Conservation (phyloP, 2,797 vertebrate species). For the Hippoglossus hippoglossus region DNA sequence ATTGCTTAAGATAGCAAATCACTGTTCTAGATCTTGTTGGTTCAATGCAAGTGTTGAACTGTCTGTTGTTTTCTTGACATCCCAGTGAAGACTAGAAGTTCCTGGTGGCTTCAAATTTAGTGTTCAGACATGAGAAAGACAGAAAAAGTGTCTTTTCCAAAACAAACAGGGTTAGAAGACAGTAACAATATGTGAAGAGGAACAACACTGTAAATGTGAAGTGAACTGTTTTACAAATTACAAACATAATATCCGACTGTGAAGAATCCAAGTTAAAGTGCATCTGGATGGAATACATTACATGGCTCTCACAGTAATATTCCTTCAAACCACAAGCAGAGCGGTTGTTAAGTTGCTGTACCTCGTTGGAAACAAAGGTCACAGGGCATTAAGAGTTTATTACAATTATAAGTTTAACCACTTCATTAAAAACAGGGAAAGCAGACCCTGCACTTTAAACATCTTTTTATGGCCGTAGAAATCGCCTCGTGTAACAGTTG, state of each 20-base stretch:
- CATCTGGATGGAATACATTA: neutral
- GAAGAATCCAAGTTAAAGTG: neutral
- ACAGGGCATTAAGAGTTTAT: too few species aligned
- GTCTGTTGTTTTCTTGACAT: slow-evolving; percentile 10
- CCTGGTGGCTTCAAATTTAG: too few species aligned
- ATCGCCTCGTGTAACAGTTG: slow-evolving; percentile 58
- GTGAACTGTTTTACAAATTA: neutral
- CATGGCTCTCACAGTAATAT: neutral
- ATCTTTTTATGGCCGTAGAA: slow-evolving; percentile 15
- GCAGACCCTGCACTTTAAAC: slow-evolving; percentile 3
- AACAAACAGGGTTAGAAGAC: too few species aligned
- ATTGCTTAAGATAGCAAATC: neutral
- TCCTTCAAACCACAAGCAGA: neutral
- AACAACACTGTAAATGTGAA: neutral
- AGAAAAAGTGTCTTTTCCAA: too few species aligned
- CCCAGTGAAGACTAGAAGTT: neutral
- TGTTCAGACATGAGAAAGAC: too few species aligned
- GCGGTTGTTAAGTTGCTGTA: slow-evolving; percentile 1
- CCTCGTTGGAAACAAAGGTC: neutral
- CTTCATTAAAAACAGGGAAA: slow-evolving; percentile 31
- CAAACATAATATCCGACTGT: too few species aligned
- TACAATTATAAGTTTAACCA: slow-evolving; percentile 8
- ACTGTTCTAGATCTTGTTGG: too few species aligned
- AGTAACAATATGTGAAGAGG: neutral
- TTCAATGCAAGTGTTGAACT: neutral